A percentile compares a stretch with the other conserved stretches of the same genome.
Conservation (phyloP, 1,140 invertebrate genomes). For the Pogonomyrmex californicus region DNA sequence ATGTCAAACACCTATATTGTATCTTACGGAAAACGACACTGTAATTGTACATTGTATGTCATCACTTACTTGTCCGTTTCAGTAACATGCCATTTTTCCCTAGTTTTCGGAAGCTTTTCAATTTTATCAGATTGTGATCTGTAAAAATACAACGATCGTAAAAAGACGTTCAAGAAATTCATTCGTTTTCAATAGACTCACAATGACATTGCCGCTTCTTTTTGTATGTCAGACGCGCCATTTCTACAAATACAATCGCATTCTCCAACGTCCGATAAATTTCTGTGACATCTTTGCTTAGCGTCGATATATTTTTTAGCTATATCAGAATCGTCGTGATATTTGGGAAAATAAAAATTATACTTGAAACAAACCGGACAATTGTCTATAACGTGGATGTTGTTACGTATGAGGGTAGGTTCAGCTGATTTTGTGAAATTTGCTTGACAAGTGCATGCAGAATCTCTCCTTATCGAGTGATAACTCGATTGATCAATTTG, state of each 20-base stretch:
- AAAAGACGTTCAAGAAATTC: not conserved
- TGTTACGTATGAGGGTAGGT: conserved; percentile 41
- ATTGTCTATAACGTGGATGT: conserved; percentile 76
- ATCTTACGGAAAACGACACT: not conserved
- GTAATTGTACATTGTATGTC: not conserved
- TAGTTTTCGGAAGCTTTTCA: conserved; percentile 14
- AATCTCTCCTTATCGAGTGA: not conserved
- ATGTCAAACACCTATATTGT: not conserved
- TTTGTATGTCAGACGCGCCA: conserved; percentile 60
- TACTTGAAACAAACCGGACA: conserved; percentile 84
- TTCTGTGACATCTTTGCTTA: conserved; percentile 13
- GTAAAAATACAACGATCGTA: not conserved
- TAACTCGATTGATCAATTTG: conserved; percentile 27
- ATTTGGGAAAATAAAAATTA: conserved; percentile 80
- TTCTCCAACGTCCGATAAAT: not conserved
- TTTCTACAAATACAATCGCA: conserved; percentile 52
- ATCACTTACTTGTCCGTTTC: conserved; percentile 24
- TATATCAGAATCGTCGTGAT: not conserved
- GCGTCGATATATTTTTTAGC: not conserved
- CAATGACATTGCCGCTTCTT: conserved; percentile 69
- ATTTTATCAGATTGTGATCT: conserved; percentile 19
- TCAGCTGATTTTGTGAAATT: not conserved
- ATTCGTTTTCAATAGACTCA: conserved; percentile 58
- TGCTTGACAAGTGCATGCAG: not conserved
- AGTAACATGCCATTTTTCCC: not conserved